These are phyloP conservation scores for Acipenser oxyrinchus DNA, from an alignment of 2,797 vertebrate species.

Conservation along the genomic window DNA sequence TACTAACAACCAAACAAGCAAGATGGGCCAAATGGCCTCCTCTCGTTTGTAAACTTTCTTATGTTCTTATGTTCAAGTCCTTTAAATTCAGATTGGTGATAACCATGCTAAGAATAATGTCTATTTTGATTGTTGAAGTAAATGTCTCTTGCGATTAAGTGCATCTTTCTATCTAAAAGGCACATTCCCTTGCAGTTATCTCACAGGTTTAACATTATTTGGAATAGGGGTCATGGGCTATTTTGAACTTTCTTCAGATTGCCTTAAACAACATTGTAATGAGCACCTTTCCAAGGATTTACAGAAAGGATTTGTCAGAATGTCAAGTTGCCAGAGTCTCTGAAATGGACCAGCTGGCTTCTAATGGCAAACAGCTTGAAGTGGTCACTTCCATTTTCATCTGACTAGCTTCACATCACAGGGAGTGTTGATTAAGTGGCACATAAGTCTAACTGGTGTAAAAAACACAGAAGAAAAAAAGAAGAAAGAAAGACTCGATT, in stretches of 20 bases:
- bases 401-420: conserved; percentile 23
- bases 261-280: conserved; percentile 19
- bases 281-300: conserved; percentile 7
- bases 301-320: conserved; percentile 28
- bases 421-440: conserved; percentile 32
- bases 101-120: background rate
- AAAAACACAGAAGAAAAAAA: conserved; percentile 20
- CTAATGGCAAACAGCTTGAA: conserved; percentile 31
- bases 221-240: background rate
- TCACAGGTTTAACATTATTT: background rate
- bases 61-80: too few relatives aligned
- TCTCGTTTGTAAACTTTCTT: too few relatives aligned
- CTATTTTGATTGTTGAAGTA: background rate
- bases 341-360: conserved; percentile 33
- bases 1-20: too few relatives aligned
- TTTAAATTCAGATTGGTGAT: too few relatives aligned
- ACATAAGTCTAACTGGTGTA: conserved; percentile 26
- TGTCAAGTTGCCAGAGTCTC: conserved; percentile 33
- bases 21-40: too few relatives aligned
- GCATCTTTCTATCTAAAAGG: background rate
- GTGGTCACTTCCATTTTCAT: conserved; percentile 31
- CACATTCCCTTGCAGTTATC: background rate
- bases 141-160: background rate
- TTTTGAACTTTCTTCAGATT: conserved; percentile 14
- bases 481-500: conserved; percentile 1